These are phyloP conservation scores for Syngnathus acus DNA, from an alignment of 2,797 vertebrate species.

Conservation along the genomic window DNA sequence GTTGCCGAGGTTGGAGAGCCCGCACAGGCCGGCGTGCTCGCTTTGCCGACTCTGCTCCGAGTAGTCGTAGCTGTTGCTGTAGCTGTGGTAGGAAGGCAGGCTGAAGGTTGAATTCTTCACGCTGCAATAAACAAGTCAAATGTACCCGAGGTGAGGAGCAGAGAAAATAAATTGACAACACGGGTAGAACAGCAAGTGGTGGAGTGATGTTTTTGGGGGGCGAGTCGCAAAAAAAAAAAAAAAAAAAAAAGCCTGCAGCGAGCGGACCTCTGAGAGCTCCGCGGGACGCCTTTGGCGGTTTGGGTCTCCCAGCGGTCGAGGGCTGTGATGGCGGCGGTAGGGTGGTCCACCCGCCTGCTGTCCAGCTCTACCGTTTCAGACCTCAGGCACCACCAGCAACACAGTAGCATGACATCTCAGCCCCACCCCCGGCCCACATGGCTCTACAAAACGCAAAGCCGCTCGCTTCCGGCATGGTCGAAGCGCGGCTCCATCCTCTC, in stretches of 20 bases:
- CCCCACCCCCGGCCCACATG: conserved; percentile 59
- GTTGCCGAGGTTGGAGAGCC: conserved; percentile 95
- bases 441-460: conserved; percentile 24
- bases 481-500: conserved; percentile 25
- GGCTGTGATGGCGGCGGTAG: conserved; percentile 46
- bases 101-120: conserved; percentile 97
- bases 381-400: conserved; percentile 85
- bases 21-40: conserved; percentile 91
- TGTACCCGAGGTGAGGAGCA: no score
- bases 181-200: background rate
- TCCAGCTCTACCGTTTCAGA: conserved; percentile 79
- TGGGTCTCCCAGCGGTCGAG: conserved; percentile 57
- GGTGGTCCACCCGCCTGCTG: conserved; percentile 73
- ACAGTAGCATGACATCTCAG: conserved; percentile 82
- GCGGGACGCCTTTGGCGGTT: conserved; percentile 19
- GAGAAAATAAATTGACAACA: background rate
- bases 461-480: conserved; percentile 1
- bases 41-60: conserved; percentile 87
- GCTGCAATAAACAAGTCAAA: conserved; percentile 56
- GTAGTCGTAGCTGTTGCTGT: conserved; percentile 90
- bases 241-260: conserved; percentile 10
- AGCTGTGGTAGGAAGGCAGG: conserved; percentile 87
- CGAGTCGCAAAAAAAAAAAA: background rate
- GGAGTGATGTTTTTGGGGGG: no score
- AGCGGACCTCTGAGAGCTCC: conserved; percentile 56